These are phyloP conservation scores for Smutsia gigantea DNA, from an alignment of 2,797 vertebrate genomes.

Conservation along the genomic window DNA sequence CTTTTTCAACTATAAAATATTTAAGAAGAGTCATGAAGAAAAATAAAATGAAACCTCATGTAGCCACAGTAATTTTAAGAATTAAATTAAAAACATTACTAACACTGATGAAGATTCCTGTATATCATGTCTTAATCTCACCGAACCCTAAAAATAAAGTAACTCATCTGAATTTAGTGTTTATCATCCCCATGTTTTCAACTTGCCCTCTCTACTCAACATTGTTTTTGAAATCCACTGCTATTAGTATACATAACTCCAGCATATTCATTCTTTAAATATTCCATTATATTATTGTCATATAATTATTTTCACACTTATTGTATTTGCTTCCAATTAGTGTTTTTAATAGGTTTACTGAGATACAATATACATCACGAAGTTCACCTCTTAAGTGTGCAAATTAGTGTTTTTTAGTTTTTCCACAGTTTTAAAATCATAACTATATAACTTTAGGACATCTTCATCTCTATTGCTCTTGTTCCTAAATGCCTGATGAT, in stretches of 20 bases:
- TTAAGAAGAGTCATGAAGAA: not conserved
- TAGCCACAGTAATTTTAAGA: not conserved
- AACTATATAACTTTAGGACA: not conserved
- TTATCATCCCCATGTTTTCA: not conserved
- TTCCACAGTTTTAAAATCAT: not conserved
- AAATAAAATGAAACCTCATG: not conserved
- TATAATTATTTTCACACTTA: not conserved
- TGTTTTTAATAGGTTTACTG: not conserved
- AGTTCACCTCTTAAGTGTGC: not conserved
- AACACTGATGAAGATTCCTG: not conserved
- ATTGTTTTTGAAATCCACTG: not conserved
- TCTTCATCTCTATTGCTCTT: not conserved
- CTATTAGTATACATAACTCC: not conserved
- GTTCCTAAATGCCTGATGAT: not conserved
- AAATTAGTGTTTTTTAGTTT: not conserved
- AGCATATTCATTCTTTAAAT: not conserved
- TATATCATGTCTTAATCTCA: not conserved
- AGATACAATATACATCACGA: not conserved
- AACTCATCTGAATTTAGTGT: not conserved
- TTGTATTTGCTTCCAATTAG: not conserved
- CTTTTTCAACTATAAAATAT: not conserved
- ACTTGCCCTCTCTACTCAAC: not conserved
- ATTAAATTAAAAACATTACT: not conserved
- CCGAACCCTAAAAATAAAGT: not conserved
- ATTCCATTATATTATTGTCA: not conserved